Conservation (phyloP, 2,888 invertebrate genomes). For the Andrena flavipes region DNA sequence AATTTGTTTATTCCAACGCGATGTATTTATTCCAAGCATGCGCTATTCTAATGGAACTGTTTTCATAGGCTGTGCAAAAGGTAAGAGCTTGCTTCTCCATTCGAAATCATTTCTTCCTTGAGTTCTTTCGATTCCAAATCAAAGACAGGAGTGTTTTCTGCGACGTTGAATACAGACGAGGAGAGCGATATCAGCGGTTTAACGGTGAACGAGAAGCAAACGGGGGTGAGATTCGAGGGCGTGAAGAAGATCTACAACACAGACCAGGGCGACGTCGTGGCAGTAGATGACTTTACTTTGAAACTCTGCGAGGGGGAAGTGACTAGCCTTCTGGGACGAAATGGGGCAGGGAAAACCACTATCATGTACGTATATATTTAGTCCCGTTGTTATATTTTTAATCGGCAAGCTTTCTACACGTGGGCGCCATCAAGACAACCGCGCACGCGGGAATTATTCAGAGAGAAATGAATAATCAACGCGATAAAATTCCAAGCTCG, state of each 20-base stretch:
- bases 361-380: conserved; percentile 90
- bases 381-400: not conserved
- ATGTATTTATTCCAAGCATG: not conserved
- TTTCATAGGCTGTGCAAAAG: conserved; percentile 34
- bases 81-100: conserved; percentile 54
- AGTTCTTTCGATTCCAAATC: not conserved
- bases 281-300: conserved; percentile 91
- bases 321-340: conserved; percentile 94
- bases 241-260: conserved; percentile 90
- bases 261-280: conserved; percentile 86
- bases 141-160: not conserved
- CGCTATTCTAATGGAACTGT: conserved; percentile 16
- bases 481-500: conserved; percentile 3
- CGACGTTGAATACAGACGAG: conserved; percentile 68
- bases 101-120: not conserved
- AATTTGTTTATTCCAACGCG: too few relatives aligned
- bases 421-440: not conserved
- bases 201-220: conserved; percentile 80
- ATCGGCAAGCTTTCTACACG: not conserved
- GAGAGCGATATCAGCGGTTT: conserved; percentile 76
- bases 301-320: conserved; percentile 94
- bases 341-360: conserved; percentile 97
- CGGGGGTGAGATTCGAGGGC: conserved; percentile 91
- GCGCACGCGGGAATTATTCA: not conserved
- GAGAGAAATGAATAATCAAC: not conserved